phyloP scores from a whole-genome alignment of 2,797 vertebrate genomes.

The Amniataba percoides region DNA sequence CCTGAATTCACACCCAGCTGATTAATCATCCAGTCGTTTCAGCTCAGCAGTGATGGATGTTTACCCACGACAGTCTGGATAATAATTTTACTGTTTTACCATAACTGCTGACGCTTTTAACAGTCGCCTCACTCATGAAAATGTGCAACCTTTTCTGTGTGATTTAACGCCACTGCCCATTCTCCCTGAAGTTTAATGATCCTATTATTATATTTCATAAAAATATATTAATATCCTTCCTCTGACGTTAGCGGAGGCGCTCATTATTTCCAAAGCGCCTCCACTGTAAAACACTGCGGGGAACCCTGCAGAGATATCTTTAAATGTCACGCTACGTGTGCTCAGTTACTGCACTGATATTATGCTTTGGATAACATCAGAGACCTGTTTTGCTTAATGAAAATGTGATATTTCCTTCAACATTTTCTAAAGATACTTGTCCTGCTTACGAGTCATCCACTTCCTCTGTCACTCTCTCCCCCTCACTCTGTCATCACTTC shows the following conservation, averaged over 20 bases:
- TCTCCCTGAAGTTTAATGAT: conserved; percentile 12
- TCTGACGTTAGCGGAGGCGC: not conserved
- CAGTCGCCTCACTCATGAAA: not conserved
- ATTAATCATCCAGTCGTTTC: not conserved
- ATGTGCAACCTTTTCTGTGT: conserved; percentile 3
- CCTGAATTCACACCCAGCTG: not conserved
- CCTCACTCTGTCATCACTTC: conserved; percentile 68
- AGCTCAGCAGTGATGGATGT: not conserved
- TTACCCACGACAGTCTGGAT: not conserved
- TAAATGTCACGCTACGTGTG: not conserved
- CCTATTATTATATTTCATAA: conserved; percentile 12
- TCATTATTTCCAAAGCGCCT: not conserved
- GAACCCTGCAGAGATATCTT: not conserved
- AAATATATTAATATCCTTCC: not conserved
- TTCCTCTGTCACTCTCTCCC: conserved; percentile 64
- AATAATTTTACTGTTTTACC: not conserved
- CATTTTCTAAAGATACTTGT: conserved; percentile 24
- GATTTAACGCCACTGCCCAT: not conserved
- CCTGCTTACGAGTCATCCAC: conserved; percentile 45
- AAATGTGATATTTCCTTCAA: conserved; percentile 12
- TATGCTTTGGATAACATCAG: not conserved
- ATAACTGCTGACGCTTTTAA: not conserved
- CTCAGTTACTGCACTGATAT: conserved; percentile 1
- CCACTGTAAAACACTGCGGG: not conserved
- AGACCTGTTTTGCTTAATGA: not conserved